These are phyloP conservation scores for Hippotragus niger DNA, from an alignment of 2,113 vertebrate species.

Conservation along the genomic window DNA sequence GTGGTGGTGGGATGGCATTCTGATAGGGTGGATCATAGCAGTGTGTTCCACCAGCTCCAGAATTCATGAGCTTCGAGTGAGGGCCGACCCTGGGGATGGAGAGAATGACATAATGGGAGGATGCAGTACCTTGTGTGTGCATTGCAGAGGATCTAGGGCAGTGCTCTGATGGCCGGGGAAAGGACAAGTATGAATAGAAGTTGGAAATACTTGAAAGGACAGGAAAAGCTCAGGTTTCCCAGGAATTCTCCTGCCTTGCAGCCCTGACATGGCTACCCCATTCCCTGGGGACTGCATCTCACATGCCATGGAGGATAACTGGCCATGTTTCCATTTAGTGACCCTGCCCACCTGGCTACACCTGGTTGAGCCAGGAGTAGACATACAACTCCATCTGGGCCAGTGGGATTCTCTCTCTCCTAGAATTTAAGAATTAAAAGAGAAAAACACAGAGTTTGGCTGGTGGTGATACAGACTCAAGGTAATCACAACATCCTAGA, in stretches of 20 bases:
- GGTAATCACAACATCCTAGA: neutral
- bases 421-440: neutral
- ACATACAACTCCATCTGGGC: no score
- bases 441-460: neutral
- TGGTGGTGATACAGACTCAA: neutral
- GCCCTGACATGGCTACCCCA: no score
- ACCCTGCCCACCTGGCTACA: neutral
- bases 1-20: neutral
- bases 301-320: neutral
- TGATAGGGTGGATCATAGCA: neutral
- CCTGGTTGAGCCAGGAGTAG: neutral
- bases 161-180: neutral
- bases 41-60: neutral
- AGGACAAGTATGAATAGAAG: neutral
- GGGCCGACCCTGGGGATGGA: neutral
- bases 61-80: neutral
- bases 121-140: neutral
- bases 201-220: neutral
- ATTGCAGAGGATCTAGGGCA: neutral
- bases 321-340: neutral
- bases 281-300: neutral
- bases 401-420: neutral
- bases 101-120: fast-evolving
- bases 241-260: neutral
- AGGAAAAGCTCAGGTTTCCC: neutral